Evolutionary conservation across 2,797 vertebrate genomes (phyloP).

Genomic region (Kryptopterus vitreolus): DNA sequence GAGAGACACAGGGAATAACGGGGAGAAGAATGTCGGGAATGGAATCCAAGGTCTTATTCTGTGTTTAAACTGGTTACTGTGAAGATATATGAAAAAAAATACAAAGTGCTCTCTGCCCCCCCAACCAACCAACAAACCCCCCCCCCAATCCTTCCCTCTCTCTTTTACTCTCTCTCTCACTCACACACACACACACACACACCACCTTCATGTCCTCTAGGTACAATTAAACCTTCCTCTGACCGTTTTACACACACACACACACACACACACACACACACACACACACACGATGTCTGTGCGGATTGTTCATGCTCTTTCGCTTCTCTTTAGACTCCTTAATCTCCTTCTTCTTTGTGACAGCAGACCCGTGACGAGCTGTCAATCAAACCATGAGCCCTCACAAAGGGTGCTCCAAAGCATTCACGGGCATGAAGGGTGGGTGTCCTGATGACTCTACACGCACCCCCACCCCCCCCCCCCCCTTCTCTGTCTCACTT

Average conservation of each 20-base stretch:
- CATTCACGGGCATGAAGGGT: slow-evolving; percentile 75
- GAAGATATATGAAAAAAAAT: neutral
- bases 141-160: too few relatives aligned
- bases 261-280: slow-evolving; percentile 25
- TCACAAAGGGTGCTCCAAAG: slow-evolving; percentile 94
- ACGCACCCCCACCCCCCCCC: too few relatives aligned
- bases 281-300: slow-evolving; percentile 14
- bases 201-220: slow-evolving; percentile 33
- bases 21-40: too few relatives aligned
- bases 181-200: slow-evolving; percentile 3
- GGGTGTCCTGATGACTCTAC: slow-evolving; percentile 60
- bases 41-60: too few relatives aligned
- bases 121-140: too few relatives aligned
- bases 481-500: neutral
- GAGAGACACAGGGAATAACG: too few relatives aligned
- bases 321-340: slow-evolving; percentile 99
- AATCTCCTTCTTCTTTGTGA: slow-evolving; percentile 99
- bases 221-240: slow-evolving; percentile 34
- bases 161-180: neutral
- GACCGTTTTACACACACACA: slow-evolving; percentile 37
- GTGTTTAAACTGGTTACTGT: neutral
- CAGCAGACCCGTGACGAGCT: slow-evolving; percentile 99
- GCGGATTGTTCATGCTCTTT: slow-evolving; percentile 88
- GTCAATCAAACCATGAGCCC: slow-evolving; percentile 94
- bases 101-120: neutral